A percentile compares a stretch with the other conserved stretches of the same genome.
These are phyloP conservation scores for Ibycter americanus DNA, from an alignment of 2,797 vertebrate species.

Conservation along the genomic window DNA sequence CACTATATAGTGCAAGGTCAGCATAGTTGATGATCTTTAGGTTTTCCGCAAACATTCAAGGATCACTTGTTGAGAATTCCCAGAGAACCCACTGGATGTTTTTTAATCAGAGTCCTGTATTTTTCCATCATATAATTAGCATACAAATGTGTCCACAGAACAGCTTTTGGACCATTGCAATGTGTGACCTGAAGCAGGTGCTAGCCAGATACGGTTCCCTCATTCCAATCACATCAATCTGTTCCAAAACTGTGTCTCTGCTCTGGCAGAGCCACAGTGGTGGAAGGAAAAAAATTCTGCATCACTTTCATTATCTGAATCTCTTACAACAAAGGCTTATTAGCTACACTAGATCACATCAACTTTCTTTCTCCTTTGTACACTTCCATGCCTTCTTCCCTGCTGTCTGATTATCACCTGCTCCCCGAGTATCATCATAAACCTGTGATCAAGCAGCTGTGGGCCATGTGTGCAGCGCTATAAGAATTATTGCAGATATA, in stretches of 20 bases:
- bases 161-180: neutral
- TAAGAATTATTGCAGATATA: neutral
- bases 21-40: neutral
- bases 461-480: neutral
- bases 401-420: neutral
- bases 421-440: neutral
- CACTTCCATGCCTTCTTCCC: neutral
- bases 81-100: neutral
- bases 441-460: neutral
- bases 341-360: neutral
- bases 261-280: neutral
- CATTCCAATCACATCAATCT: neutral
- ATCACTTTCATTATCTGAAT: neutral
- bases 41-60: neutral
- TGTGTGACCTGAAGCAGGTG: neutral
- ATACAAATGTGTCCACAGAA: neutral
- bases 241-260: neutral
- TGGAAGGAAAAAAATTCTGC: neutral
- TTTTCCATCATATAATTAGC: neutral
- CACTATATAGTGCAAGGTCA: neutral
- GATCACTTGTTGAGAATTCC: neutral
- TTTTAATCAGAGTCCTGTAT: neutral
- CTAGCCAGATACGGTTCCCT: neutral
- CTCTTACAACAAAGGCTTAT: neutral
- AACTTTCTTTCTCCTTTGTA: neutral